These are phyloP conservation scores for Drosophila watanabei DNA, from an alignment of 1,140 invertebrate genomes.

Conservation along the genomic window DNA sequence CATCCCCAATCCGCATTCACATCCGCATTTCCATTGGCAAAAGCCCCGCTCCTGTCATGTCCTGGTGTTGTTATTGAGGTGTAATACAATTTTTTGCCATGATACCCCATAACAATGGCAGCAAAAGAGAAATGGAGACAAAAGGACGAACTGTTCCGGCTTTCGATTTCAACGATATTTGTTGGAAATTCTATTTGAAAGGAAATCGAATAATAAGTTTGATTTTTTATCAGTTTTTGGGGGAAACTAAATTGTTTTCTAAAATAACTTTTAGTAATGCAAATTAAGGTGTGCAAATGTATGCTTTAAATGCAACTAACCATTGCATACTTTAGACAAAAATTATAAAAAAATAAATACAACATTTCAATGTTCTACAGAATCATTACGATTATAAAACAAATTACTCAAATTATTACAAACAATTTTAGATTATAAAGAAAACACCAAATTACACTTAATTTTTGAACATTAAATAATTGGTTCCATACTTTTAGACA, in stretches of 20 bases:
- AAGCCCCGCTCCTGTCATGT: slow-evolving; percentile 69
- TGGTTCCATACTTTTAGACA: background rate
- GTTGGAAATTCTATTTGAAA: background rate
- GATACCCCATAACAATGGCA: slow-evolving; percentile 75
- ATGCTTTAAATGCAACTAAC: no score
- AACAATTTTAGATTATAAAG: background rate
- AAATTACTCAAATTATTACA: no score
- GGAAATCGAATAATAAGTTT: background rate
- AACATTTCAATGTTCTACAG: no score
- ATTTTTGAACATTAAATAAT: background rate
- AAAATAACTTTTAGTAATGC: no score
- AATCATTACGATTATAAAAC: no score
- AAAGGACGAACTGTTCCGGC: background rate
- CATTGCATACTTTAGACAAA: background rate
- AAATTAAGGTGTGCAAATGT: no score
- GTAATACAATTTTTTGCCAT: slow-evolving; percentile 85
- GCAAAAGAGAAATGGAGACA: slow-evolving; percentile 17
- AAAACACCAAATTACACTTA: background rate
- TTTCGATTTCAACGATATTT: background rate
- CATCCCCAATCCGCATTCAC: slow-evolving; percentile 36
- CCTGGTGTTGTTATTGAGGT: slow-evolving; percentile 85
- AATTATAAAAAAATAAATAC: no score
- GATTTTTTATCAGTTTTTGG: background rate
- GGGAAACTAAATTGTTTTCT: no score
- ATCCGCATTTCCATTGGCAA: slow-evolving; percentile 24